phyloP scores from a whole-genome alignment of 2,113 vertebrate species.

The Globicephala melas region DNA sequence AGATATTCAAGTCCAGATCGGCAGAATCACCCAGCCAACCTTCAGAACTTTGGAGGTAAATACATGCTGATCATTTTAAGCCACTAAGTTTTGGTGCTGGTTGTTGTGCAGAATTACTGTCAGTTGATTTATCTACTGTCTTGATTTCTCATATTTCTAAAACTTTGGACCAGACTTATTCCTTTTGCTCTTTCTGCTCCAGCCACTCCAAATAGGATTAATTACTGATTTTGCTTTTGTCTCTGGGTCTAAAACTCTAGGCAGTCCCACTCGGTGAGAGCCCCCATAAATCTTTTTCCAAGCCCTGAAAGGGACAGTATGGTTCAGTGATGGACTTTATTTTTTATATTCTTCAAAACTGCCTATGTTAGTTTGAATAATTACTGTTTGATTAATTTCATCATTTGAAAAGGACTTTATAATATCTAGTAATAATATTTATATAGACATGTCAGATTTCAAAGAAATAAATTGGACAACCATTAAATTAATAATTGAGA shows the following conservation, averaged over 20 bases:
- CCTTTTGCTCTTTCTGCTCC: neutral
- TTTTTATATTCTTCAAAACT: neutral
- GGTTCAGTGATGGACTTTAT: neutral
- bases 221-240: neutral
- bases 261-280: neutral
- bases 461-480: neutral
- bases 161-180: neutral
- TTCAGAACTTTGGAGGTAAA: neutral
- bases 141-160: neutral
- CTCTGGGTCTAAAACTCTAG: neutral
- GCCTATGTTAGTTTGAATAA: neutral
- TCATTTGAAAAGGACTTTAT: neutral
- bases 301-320: neutral
- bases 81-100: neutral
- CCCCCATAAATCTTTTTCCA: neutral
- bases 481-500: neutral
- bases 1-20: neutral
- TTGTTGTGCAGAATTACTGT: neutral
- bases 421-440: neutral
- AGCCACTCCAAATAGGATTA: neutral
- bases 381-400: neutral
- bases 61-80: neutral
- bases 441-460: neutral
- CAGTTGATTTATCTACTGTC: neutral
- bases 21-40: neutral